Percentiles rank a stretch among this genome's conserved stretches.
These are phyloP conservation scores for Rhagonycha fulva DNA, from an alignment of 2,888 invertebrate species.

Conservation along the genomic window DNA sequence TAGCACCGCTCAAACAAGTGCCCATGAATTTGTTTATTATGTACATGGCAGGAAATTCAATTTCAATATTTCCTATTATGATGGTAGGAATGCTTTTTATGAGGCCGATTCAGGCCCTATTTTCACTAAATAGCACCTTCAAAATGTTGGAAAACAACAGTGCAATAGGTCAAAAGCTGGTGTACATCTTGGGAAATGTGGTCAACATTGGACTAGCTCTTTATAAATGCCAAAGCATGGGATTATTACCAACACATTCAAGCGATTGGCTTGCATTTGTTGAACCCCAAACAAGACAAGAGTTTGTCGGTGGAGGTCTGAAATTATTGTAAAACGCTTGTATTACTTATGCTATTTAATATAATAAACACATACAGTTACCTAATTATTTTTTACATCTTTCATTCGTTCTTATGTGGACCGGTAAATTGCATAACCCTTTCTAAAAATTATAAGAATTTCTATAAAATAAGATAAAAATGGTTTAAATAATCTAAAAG, in stretches of 20 bases:
- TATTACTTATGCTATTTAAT: background rate
- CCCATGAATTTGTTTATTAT: slow-evolving; percentile 99
- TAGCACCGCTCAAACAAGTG: slow-evolving; percentile 93
- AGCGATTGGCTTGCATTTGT: slow-evolving; percentile 99
- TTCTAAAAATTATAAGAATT: no score
- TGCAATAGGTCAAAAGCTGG: slow-evolving; percentile 87
- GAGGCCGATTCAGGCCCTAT: slow-evolving; percentile 92
- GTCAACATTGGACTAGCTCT: slow-evolving; percentile 89
- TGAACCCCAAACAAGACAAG: slow-evolving; percentile 83
- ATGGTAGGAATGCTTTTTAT: slow-evolving; percentile 99
- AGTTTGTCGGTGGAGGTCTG: slow-evolving; percentile 84
- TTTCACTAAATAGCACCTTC: slow-evolving; percentile 86
- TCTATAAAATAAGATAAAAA: no score
- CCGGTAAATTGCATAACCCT: no score
- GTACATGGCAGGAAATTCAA: slow-evolving; percentile 99
- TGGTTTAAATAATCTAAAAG: no score
- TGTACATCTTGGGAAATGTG: slow-evolving; percentile 91
- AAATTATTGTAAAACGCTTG: slow-evolving; percentile 54
- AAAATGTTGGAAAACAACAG: slow-evolving; percentile 94
- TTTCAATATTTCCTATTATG: slow-evolving; percentile 99
- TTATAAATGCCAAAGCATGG: slow-evolving; percentile 98
- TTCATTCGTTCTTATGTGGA: slow-evolving; percentile 10
- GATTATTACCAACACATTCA: slow-evolving; percentile 92
- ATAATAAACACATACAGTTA: background rate
- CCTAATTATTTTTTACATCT: background rate